Evolutionary conservation across 23 tunicate genomes (phyloP), one percentile per base, ranked within the genome.

Genomic region (Corella eumyota): DNA sequence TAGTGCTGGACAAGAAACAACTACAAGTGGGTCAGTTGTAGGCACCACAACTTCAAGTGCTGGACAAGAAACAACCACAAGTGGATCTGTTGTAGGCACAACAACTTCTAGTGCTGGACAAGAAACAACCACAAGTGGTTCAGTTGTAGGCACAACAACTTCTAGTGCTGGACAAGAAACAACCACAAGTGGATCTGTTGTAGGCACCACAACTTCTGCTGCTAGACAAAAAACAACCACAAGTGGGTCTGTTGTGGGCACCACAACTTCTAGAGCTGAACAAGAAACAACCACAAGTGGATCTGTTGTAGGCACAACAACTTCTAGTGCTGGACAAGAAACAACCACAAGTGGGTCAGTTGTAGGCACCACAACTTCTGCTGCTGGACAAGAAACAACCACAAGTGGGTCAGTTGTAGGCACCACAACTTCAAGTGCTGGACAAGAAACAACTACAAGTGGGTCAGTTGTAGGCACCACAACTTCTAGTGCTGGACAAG

Each of bases 211-310:
- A 33, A 67, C 72, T 3, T 13, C 44, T 11, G 45, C 28, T 21
- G 52, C 17, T 46, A 54, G 56, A 38, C 55, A 37, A 50, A 62
- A 63, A 23, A 27, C 69, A 5, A 22, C 61, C 26, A 61, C 78
- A 17, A 23, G 45, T 40, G 22, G 24, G 29, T 28, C 33, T 22
- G 36, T 37, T 15, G 67, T 40, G 24, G 47, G 32, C 1, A 62
- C 79, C 13, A 73, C 79, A 3, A 60, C 83, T 19, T 31, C 56
- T 11, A 60, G 23, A 32, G 56, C 2, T 22, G 57, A 40, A 29
- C 65, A 65, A 19, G 53, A 75, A 65, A 38, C 72, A 29, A 75
- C 81, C 44, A 75, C 81, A 28, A 11, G 40, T 19, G 38, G 57
- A 45, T 28, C 15, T n/a, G 31, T 44, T 30, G 71, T 45, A 36